Conservation (phyloP, 1,140 invertebrate species). For the Drosophila sturtevanti region DNA sequence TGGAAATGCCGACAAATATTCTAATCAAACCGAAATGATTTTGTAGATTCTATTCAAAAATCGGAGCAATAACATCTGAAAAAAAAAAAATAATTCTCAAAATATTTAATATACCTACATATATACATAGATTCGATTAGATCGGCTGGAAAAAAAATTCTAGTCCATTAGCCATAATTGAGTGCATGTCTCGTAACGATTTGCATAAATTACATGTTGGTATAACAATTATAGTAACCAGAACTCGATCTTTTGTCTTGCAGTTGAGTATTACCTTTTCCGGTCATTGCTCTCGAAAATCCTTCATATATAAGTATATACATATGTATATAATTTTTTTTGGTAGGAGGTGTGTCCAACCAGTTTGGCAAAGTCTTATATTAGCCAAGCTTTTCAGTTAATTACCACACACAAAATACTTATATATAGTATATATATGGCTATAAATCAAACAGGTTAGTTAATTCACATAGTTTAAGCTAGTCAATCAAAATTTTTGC, state of each 20-base stretch:
- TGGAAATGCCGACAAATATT: background rate
- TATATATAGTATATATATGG: background rate
- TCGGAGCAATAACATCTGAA: too few relatives aligned
- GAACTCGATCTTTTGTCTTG: background rate
- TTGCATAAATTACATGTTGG: too few relatives aligned
- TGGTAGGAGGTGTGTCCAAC: conserved; percentile 28
- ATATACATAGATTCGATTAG: too few relatives aligned
- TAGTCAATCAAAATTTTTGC: background rate
- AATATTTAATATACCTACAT: background rate
- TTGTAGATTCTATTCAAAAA: too few relatives aligned
- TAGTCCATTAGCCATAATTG: too few relatives aligned
- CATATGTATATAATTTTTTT: background rate
- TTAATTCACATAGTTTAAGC: background rate
- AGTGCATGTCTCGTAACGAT: too few relatives aligned
- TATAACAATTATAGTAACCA: background rate
- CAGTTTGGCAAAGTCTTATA: conserved; percentile 13
- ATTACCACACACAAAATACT: background rate
- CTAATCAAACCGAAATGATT: background rate
- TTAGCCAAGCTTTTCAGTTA: background rate
- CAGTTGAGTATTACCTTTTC: too few relatives aligned
- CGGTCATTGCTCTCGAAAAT: conserved; percentile 45
- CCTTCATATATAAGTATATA: conserved; percentile 22
- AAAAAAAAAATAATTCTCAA: too few relatives aligned
- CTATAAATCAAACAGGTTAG: conserved; percentile 6
- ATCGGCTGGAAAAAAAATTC: too few relatives aligned